Percentiles rank a stretch among this genome's conserved stretches.
Conservation (phyloP, 1,140 invertebrate species). For the Drosophila malerkotliana region DNA sequence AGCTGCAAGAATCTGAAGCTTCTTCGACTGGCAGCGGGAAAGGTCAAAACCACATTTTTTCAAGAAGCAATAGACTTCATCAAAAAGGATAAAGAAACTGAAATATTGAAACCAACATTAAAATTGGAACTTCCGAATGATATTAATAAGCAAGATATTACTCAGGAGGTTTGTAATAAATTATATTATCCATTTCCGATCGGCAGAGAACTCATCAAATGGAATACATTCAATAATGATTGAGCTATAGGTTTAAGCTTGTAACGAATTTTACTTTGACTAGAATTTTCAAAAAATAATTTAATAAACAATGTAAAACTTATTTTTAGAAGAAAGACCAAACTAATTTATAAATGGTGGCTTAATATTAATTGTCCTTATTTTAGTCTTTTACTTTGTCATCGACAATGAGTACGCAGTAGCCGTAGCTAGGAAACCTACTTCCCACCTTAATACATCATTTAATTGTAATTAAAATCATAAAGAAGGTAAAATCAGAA, state of each 20-base stretch:
- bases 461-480: background rate
- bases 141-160: constrained; percentile 1
- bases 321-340: too few species aligned
- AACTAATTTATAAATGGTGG: too few species aligned
- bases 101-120: constrained; percentile 4
- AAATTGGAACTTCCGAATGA: constrained; percentile 38
- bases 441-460: background rate
- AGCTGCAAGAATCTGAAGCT: constrained; percentile 43
- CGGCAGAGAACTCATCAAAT: constrained; percentile 1
- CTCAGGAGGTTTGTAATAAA: constrained; percentile 1
- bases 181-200: background rate
- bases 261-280: background rate
- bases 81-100: background rate
- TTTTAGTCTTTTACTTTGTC: background rate
- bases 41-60: constrained; percentile 24
- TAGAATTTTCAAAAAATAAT: too few species aligned
- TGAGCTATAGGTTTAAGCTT: background rate
- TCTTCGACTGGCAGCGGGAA: constrained; percentile 38
- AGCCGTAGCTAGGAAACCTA: too few species aligned
- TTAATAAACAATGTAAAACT: too few species aligned
- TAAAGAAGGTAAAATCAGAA: background rate
- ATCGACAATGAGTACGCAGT: background rate
- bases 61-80: constrained; percentile 27
- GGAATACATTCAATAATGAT: background rate
- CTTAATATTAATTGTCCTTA: too few species aligned